Conservation (phyloP, 1,140 invertebrate genomes). For the Plectrocnemia conspersa region DNA sequence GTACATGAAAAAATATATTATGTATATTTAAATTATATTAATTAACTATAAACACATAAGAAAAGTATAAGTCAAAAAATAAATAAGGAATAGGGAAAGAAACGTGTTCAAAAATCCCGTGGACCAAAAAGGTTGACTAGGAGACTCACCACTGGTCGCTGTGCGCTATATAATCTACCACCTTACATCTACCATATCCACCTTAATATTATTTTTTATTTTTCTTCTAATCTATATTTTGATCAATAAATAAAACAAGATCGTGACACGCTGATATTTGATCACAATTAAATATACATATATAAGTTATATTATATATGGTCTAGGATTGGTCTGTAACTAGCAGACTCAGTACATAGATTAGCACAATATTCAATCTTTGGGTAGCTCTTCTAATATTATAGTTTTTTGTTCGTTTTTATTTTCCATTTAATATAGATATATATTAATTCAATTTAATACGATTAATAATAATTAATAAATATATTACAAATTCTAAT, state of each 20-base stretch:
- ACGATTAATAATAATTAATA: conserved; percentile 10
- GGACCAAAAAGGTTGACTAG: conserved; percentile 36
- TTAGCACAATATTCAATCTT: conserved; percentile 14
- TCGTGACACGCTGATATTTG: neutral
- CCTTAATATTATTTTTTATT: conserved; percentile 12
- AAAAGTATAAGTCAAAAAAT: conserved; percentile 1
- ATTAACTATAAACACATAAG: neutral
- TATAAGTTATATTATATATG: conserved; percentile 1
- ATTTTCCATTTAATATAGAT: neutral
- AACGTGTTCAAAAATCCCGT: conserved; percentile 32
- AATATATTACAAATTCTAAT: conserved; percentile 31
- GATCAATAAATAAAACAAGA: conserved; percentile 15
- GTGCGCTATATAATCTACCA: conserved; percentile 31
- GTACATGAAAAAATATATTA: conserved; percentile 3
- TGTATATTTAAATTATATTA: too few species aligned
- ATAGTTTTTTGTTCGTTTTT: conserved; percentile 9
- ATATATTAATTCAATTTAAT: neutral
- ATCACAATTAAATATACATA: neutral
- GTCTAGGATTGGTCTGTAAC: neutral
- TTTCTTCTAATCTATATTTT: conserved; percentile 1
- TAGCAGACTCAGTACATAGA: conserved; percentile 10
- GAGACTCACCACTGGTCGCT: conserved; percentile 36
- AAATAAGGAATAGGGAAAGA: conserved; percentile 26
- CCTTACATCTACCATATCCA: conserved; percentile 25
- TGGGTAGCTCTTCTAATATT: conserved; percentile 4